Conservation (phyloP, 1,140 invertebrate genomes). For the Atta cephalotes region DNA sequence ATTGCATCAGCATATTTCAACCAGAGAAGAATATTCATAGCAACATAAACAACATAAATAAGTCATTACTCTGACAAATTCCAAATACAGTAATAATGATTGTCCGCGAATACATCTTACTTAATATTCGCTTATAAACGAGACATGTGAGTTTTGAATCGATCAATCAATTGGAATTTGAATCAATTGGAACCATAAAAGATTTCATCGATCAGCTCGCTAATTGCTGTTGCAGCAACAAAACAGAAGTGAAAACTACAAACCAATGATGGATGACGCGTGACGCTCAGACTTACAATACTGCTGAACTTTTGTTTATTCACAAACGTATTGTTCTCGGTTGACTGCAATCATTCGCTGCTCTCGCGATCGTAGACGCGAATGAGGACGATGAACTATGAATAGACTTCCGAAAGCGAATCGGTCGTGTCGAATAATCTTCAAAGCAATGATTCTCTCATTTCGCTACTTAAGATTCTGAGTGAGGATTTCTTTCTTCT, state of each 20-base stretch:
- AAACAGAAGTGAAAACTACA: conserved; percentile 66
- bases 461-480: conserved; percentile 66
- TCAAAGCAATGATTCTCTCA: conserved; percentile 51
- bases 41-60: neutral
- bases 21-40: neutral
- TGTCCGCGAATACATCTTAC: conserved; percentile 9
- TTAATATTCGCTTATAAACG: conserved; percentile 1
- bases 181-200: neutral
- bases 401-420: conserved; percentile 69
- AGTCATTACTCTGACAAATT: neutral
- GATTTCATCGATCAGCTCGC: neutral
- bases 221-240: conserved; percentile 51
- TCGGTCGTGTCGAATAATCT: conserved; percentile 53
- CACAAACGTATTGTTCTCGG: neutral
- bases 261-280: conserved; percentile 67
- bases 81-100: neutral
- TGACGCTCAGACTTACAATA: conserved; percentile 83
- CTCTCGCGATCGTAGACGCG: conserved; percentile 52
- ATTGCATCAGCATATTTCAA: conserved; percentile 14
- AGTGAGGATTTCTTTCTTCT: conserved; percentile 45
- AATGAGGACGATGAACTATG: conserved; percentile 61
- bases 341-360: conserved; percentile 38
- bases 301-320: conserved; percentile 70
- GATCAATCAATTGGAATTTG: neutral
- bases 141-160: neutral